phyloP scores from a whole-genome alignment of 2,113 vertebrate species.

The Istiophorus platypterus region DNA sequence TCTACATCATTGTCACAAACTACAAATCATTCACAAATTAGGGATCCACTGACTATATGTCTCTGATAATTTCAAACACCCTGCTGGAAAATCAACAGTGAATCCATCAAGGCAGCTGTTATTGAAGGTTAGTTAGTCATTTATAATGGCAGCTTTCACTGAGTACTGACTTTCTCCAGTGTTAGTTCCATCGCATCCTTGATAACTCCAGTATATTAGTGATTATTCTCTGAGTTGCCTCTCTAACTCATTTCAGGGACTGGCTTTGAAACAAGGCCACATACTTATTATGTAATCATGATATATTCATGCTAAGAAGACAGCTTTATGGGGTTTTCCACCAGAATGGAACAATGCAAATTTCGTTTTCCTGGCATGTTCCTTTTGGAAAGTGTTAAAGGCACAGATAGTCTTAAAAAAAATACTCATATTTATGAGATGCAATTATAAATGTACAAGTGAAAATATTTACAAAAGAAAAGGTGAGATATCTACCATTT shows the following conservation, averaged over 20 bases:
- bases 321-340: conserved; percentile 65
- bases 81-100: conserved; percentile 21
- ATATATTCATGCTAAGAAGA: conserved; percentile 58
- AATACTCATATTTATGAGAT: conserved; percentile 25
- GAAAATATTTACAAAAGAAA: conserved; percentile 6
- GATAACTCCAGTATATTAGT: conserved; percentile 23
- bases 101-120: neutral
- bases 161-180: conserved; percentile 9
- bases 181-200: conserved; percentile 34
- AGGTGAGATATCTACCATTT: neutral
- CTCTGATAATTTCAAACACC: conserved; percentile 3
- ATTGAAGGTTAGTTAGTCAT: conserved; percentile 15
- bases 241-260: conserved; percentile 9
- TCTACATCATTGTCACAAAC: neutral
- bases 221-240: conserved; percentile 27
- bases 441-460: conserved; percentile 33
- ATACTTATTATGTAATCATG: conserved; percentile 70
- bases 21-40: neutral
- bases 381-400: conserved; percentile 52
- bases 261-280: conserved; percentile 50
- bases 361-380: conserved; percentile 73
- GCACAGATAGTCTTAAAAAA: conserved; percentile 39
- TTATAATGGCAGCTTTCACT: conserved; percentile 42
- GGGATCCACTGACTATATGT: neutral
- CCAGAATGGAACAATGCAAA: conserved; percentile 49